phyloP scores from a whole-genome alignment of 2,113 vertebrate species.

The Neodontobutis hainanensis region DNA sequence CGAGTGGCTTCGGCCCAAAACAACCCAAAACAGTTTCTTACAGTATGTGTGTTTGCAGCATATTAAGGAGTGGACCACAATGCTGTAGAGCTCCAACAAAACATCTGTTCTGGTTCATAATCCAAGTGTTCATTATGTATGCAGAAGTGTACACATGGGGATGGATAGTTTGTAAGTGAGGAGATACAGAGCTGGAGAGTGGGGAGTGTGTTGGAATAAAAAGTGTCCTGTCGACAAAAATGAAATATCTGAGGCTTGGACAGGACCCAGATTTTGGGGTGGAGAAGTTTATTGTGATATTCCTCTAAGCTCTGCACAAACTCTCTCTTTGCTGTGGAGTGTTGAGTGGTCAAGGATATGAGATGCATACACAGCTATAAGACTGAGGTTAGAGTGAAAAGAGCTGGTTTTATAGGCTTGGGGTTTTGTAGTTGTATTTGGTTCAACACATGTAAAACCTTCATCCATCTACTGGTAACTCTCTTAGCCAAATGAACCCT shows the following conservation, averaged over 20 bases:
- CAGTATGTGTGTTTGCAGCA: conserved; percentile 50
- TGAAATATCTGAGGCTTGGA: conserved; percentile 74
- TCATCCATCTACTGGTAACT: neutral
- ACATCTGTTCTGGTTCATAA: conserved; percentile 66
- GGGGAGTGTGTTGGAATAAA: conserved; percentile 63
- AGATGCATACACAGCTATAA: conserved; percentile 23
- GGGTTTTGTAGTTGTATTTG: conserved; percentile 12
- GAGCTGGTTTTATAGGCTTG: conserved; percentile 9
- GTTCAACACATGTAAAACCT: conserved; percentile 8
- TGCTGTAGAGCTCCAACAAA: conserved; percentile 55
- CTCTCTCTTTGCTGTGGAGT: conserved; percentile 33
- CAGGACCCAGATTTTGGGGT: conserved; percentile 47
- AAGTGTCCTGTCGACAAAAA: conserved; percentile 72
- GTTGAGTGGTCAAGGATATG: conserved; percentile 31
- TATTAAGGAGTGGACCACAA: conserved; percentile 50
- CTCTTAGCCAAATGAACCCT: neutral
- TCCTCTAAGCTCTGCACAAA: conserved; percentile 41
- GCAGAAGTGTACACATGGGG: conserved; percentile 57
- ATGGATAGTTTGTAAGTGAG: conserved; percentile 67
- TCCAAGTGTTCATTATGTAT: conserved; percentile 47
- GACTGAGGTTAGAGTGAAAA: conserved; percentile 12
- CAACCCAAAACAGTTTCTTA: conserved; percentile 64
- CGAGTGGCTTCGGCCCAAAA: conserved; percentile 45
- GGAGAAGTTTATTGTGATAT: conserved; percentile 67
- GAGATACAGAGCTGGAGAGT: conserved; percentile 41